Conservation (phyloP, 2,888 invertebrate species). For the Phrixothrix hirtus region DNA sequence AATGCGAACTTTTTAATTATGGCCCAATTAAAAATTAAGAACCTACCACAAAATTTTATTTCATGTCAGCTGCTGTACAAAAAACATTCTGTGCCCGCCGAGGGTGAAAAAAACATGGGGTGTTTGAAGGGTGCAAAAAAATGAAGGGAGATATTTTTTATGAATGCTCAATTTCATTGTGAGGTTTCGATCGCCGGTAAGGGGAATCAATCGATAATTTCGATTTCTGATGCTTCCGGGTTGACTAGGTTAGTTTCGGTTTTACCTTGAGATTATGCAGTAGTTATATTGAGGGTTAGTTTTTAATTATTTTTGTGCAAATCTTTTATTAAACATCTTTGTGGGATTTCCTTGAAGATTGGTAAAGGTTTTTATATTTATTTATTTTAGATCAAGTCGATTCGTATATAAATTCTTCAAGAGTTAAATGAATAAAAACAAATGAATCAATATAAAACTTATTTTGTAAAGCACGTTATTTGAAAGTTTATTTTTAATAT, state of each 20-base stretch:
- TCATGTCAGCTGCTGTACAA: conserved; percentile 33
- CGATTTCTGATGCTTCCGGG: conserved; percentile 48
- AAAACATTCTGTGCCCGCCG: conserved; percentile 35
- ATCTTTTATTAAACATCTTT: no score
- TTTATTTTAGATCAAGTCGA: no score
- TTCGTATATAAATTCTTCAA: no score
- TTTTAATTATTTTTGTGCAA: not conserved
- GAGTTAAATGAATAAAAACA: no score
- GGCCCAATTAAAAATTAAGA: conserved; percentile 9
- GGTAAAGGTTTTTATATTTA: no score
- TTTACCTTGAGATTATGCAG: conserved; percentile 45
- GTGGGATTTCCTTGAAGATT: no score
- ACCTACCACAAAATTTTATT: conserved; percentile 34
- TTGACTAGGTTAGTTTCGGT: conserved; percentile 53
- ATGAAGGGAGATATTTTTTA: conserved; percentile 53
- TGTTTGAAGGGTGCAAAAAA: conserved; percentile 48
- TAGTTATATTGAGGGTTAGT: not conserved
- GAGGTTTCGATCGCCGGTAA: conserved; percentile 48
- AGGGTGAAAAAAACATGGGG: conserved; percentile 53
- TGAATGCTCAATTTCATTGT: conserved; percentile 53
- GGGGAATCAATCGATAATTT: conserved; percentile 54
- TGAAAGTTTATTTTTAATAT: no score
- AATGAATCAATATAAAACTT: no score
- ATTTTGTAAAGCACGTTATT: no score
- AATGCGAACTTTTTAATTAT: no score